Evolutionary conservation across 1,140 invertebrate species (phyloP).

Genomic region (Hirudo medicinalis): DNA sequence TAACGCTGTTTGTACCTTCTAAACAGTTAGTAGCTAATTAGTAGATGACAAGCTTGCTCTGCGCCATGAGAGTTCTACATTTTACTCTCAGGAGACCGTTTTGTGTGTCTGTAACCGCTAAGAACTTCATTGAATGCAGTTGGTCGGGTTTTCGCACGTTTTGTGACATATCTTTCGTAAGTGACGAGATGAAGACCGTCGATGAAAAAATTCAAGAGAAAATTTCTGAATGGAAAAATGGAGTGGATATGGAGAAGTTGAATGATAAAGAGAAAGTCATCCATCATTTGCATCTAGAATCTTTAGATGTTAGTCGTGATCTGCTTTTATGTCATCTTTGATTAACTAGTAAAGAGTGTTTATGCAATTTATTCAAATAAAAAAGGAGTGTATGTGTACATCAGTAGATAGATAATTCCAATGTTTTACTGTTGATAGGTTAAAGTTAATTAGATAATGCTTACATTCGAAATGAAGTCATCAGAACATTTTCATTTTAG

Average conservation of each 20-base stretch:
- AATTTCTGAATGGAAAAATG: constrained; percentile 2
- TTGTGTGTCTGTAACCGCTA: neutral
- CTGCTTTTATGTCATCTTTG: neutral
- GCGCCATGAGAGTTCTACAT: no score
- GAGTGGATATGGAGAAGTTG: neutral
- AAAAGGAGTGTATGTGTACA: neutral
- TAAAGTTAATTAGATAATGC: neutral
- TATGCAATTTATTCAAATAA: neutral
- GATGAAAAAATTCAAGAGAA: neutral
- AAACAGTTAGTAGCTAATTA: no score
- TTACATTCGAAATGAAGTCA: neutral
- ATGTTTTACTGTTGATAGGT: neutral
- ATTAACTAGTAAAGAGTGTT: neutral
- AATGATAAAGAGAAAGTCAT: neutral
- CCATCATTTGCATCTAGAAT: neutral
- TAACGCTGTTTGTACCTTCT: no score
- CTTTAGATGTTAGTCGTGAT: neutral
- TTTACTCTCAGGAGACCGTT: neutral
- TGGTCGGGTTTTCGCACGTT: neutral
- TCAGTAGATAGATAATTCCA: neutral
- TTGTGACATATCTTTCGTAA: neutral
- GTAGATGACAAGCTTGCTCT: no score
- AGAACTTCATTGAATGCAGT: neutral
- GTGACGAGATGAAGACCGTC: neutral
- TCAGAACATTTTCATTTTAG: constrained; percentile 10